A percentile compares a stretch with the other conserved stretches of the same genome.
Conservation (phyloP, 2,888 invertebrate species). For the Lathronympha strigana region DNA sequence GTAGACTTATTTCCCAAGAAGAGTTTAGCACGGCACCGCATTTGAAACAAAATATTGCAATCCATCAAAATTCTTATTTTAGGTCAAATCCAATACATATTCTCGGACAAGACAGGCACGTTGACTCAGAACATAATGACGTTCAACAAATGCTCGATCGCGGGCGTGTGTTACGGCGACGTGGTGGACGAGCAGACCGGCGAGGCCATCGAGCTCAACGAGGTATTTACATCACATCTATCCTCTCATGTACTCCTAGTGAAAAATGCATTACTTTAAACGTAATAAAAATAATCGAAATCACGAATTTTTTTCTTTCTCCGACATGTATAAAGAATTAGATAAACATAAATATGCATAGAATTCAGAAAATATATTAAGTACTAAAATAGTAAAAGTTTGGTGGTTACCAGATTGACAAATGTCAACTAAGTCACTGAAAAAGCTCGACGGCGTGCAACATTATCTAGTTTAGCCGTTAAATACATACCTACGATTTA, state of each 20-base stretch:
- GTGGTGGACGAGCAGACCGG: conserved; percentile 93
- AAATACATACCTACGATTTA: not conserved
- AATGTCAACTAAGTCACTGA: not conserved
- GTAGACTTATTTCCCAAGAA: too few species aligned
- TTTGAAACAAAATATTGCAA: not conserved
- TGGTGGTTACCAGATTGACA: not conserved
- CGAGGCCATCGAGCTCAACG: conserved; percentile 93
- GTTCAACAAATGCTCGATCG: conserved; percentile 99
- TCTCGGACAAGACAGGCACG: conserved; percentile 99
- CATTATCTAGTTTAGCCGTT: not conserved
- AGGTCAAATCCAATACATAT: conserved; percentile 99
- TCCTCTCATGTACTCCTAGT: not conserved
- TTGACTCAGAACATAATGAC: conserved; percentile 99
- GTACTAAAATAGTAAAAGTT: not conserved
- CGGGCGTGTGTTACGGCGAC: conserved; percentile 96
- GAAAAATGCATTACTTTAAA: conserved; percentile 1
- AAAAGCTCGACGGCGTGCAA: not conserved
- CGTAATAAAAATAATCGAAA: too few species aligned
- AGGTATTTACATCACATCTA: conserved; percentile 84
- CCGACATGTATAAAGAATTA: too few species aligned
- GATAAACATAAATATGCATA: too few species aligned
- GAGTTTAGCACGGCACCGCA: too few species aligned
- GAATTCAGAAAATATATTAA: too few species aligned
- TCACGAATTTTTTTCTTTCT: too few species aligned
- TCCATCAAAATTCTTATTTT: not conserved